Conservation (phyloP, 1,140 invertebrate genomes). For the Brachionus plicatilis region DNA sequence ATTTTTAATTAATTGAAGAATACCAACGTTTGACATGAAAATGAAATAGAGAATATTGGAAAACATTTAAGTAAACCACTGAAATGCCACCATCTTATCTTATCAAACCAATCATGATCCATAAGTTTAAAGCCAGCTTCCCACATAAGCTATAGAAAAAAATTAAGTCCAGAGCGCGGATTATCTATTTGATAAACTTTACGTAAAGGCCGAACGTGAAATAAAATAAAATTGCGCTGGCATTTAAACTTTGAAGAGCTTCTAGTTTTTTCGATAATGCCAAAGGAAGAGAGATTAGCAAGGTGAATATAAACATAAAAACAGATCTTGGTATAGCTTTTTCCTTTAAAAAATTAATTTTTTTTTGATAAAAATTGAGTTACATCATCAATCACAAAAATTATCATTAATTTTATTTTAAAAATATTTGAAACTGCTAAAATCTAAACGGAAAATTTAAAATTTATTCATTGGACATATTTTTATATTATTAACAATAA, state of each 20-base stretch:
- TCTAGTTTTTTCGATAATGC: constrained; percentile 83
- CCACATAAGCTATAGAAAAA: background rate
- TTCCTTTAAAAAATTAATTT: constrained; percentile 56
- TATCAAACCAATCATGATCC: background rate
- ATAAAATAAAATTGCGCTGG: constrained; percentile 83
- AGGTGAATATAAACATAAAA: constrained; percentile 60
- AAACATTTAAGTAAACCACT: constrained; percentile 59
- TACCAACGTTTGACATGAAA: constrained; percentile 80
- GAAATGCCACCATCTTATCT: constrained; percentile 43
- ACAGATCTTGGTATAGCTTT: constrained; percentile 64
- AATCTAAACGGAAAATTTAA: background rate
- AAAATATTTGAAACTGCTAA: background rate
- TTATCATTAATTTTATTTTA: background rate
- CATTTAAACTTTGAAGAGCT: constrained; percentile 77
- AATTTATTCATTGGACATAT: too few relatives aligned
- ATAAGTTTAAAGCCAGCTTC: background rate
- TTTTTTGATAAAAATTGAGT: too few relatives aligned
- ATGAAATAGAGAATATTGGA: constrained; percentile 88
- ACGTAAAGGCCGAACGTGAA: constrained; percentile 79
- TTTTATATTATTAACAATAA: too few relatives aligned
- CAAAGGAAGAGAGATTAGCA: constrained; percentile 80
- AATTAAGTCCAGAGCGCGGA: background rate
- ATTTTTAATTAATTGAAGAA: background rate
- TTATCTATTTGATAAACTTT: constrained; percentile 44
- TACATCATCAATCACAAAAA: too few relatives aligned